These are phyloP conservation scores for Bufotes viridis DNA, from an alignment of 2,797 vertebrate species.

Conservation along the genomic window DNA sequence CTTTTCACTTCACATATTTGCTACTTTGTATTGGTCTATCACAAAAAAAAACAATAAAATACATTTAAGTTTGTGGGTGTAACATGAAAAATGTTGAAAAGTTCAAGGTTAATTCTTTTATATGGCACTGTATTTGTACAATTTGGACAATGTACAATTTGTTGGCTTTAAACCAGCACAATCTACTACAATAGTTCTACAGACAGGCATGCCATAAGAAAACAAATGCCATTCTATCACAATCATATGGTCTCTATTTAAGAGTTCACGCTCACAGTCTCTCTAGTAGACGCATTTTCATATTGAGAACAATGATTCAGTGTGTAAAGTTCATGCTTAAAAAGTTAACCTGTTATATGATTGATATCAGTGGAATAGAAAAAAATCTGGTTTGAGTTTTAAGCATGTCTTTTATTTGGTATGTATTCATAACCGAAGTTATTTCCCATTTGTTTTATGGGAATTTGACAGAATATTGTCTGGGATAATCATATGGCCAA, in stretches of 20 bases:
- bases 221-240: slow-evolving; percentile 3
- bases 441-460: slow-evolving; percentile 31
- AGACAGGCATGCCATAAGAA: not conserved
- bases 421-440: not conserved
- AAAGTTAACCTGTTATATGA: slow-evolving; percentile 22
- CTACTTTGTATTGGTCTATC: too few relatives aligned
- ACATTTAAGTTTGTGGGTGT: too few relatives aligned
- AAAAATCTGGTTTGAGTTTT: slow-evolving; percentile 50
- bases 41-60: too few relatives aligned
- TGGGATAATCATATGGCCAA: not conserved
- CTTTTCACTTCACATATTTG: too few relatives aligned
- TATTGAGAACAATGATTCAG: slow-evolving; percentile 28
- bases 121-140: too few relatives aligned
- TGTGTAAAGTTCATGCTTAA: slow-evolving; percentile 45
- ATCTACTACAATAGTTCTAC: not conserved
- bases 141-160: too few relatives aligned
- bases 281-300: slow-evolving; percentile 1
- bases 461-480: not conserved
- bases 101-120: too few relatives aligned
- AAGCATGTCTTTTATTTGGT: slow-evolving; percentile 2
- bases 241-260: slow-evolving; percentile 52
- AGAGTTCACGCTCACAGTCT: not conserved
- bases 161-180: not conserved
- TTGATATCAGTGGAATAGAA: slow-evolving; percentile 14
- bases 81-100: too few relatives aligned